phyloP scores from a whole-genome alignment of 2,888 invertebrate species.

The Onthophagus sagittarius region DNA sequence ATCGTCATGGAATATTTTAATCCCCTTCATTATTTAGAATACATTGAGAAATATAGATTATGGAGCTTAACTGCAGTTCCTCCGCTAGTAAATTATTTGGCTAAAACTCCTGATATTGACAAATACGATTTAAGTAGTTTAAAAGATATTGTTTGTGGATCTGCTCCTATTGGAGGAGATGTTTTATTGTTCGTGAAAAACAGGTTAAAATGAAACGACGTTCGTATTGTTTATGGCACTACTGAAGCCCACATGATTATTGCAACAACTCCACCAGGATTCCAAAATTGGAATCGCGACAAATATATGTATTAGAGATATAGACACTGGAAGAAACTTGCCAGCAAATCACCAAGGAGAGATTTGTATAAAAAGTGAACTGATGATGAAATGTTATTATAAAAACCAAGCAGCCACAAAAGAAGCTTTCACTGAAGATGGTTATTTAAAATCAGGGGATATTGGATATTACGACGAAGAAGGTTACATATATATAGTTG shows the following conservation, averaged over 20 bases:
- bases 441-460: conserved; percentile 78
- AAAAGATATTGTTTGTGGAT: conserved; percentile 66
- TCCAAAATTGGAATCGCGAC: conserved; percentile 57
- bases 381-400: conserved; percentile 60
- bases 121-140: conserved; percentile 71
- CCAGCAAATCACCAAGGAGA: conserved; percentile 70
- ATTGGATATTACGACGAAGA: conserved; percentile 77
- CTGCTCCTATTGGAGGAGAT: conserved; percentile 73
- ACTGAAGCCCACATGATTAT: conserved; percentile 68
- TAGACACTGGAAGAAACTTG: conserved; percentile 58
- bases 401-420: conserved; percentile 64
- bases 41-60: conserved; percentile 66
- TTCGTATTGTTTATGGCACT: conserved; percentile 70
- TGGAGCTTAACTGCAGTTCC: conserved; percentile 70
- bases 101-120: conserved; percentile 73
- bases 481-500: conserved; percentile 75
- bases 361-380: conserved; percentile 72
- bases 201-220: conserved; percentile 50
- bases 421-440: conserved; percentile 63
- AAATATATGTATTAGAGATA: conserved; percentile 60
- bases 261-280: conserved; percentile 41
- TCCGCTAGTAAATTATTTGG: conserved; percentile 75
- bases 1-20: conserved; percentile 35
- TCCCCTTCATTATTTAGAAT: conserved; percentile 59
- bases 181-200: conserved; percentile 29